These are phyloP conservation scores for Amaurobius ferox DNA, from an alignment of 2,888 invertebrate genomes.

Conservation along the genomic window DNA sequence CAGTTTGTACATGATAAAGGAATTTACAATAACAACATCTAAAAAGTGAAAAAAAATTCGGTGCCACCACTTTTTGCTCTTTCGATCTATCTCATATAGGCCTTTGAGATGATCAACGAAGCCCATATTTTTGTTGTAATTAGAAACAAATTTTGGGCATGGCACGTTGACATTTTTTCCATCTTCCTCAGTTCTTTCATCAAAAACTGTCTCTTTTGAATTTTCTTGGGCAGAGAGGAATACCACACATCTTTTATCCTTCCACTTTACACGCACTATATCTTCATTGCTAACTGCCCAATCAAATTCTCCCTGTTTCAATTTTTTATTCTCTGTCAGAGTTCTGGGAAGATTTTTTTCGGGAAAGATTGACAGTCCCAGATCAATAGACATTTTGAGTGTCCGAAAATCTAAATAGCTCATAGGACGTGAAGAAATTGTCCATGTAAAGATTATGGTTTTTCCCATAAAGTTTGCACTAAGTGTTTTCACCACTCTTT, in stretches of 20 bases:
- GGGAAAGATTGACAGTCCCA: background rate
- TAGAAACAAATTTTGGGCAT: background rate
- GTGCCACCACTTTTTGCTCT: slow-evolving; percentile 9
- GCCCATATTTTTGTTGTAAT: slow-evolving; percentile 15
- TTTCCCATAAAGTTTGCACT: background rate
- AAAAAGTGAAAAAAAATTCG: background rate
- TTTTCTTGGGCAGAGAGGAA: background rate
- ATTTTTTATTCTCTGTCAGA: background rate
- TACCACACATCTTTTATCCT: background rate
- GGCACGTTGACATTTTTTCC: background rate
- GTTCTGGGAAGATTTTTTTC: slow-evolving; percentile 1
- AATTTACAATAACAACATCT: background rate
- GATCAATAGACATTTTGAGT: background rate
- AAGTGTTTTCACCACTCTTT: background rate
- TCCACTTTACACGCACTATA: background rate
- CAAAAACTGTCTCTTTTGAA: background rate
- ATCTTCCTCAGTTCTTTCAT: background rate
- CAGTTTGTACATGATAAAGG: background rate
- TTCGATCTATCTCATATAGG: no score
- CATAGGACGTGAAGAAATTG: slow-evolving; percentile 12
- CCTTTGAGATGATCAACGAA: no score
- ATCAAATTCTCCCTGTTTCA: slow-evolving; percentile 7
- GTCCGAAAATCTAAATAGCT: background rate
- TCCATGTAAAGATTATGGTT: slow-evolving; percentile 7
- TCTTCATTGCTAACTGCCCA: slow-evolving; percentile 4